Evolutionary conservation across 2,113 vertebrate genomes (phyloP), one percentile per base, ranked within the genome.

Genomic region (Corythoichthys haematopterus): DNA sequence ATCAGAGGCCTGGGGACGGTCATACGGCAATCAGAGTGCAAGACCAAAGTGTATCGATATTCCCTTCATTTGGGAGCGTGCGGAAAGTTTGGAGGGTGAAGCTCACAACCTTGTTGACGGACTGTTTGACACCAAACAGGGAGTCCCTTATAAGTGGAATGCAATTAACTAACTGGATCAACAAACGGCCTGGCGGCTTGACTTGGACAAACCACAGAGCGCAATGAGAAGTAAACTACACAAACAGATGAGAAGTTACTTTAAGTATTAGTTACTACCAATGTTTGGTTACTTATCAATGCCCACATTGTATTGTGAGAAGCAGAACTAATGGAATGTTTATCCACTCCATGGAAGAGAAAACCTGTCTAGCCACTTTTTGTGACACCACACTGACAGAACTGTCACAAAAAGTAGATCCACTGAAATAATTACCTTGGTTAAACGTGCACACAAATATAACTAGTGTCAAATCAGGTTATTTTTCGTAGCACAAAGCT

Each of bases 1-100:
- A 88, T 86, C 74, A 78, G 79, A 85, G 84, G 71, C 83, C 77
- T 14, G 43, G 74, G 70, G 83, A 72, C 65, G 78, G 81, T 88
- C 87, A 88, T 85, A 86, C 13, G 76, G 72, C 80, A 13, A 36
- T 33, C 33, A 13, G 55, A 56, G 55, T 65, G 57, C 45, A 61
- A 74, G 74, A 86, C 79, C 61, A 84, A 82, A 59, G 71, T 64
- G 61, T 66, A 51, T 66, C 35, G 3, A 57, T 36, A 6, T 61
- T 28, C 73, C 74, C 7, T 2, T 16, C 38, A 72, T 56, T 69
- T 58, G 55, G 2, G 46, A 10, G 52, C 15, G 20, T 7, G 48
- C 55, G 33, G 16, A 48, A 65, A 35, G 33, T 65, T 36, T 36
- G 15, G 2, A 37, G 12, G 8, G 20, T 35, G 12, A 6, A 28